Evolutionary conservation across 2,888 invertebrate species (phyloP).

Genomic region (Panopea generosa): DNA sequence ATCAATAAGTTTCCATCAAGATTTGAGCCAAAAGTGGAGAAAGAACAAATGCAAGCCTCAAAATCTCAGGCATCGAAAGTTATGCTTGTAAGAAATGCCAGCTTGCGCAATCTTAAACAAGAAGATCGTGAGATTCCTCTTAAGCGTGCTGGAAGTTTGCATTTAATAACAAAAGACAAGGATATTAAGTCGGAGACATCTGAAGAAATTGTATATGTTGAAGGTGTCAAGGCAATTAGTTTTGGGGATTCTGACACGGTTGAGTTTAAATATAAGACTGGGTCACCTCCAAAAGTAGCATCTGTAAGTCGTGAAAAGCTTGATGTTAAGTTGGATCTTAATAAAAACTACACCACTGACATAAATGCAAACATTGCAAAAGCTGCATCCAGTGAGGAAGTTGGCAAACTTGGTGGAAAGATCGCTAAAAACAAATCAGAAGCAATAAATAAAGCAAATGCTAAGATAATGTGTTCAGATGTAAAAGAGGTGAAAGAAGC

Average conservation of each 20-base stretch:
- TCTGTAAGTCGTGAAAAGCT: not conserved
- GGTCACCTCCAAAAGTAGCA: not conserved
- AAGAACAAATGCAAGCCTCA: conserved; percentile 32
- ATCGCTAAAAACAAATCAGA: conserved; percentile 10
- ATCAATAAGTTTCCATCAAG: conserved; percentile 29
- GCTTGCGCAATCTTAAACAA: conserved; percentile 24
- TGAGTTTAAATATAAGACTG: not conserved
- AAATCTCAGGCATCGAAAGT: conserved; percentile 57
- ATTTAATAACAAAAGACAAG: conserved; percentile 11
- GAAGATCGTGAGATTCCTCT: conserved; percentile 26
- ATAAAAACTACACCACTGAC: conserved; percentile 14
- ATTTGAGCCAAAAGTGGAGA: conserved; percentile 42
- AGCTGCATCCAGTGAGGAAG: not conserved
- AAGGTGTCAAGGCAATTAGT: not conserved
- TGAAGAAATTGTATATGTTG: not conserved
- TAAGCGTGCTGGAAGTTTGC: conserved; percentile 60
- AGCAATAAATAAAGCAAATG: not conserved
- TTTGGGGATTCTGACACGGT: too few species aligned
- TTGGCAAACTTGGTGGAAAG: not conserved
- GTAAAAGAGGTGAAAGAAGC: conserved; percentile 16
- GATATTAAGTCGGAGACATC: conserved; percentile 2
- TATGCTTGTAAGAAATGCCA: conserved; percentile 56
- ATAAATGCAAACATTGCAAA: conserved; percentile 24
- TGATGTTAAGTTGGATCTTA: not conserved
- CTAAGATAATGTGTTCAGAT: conserved; percentile 17